These are phyloP conservation scores for Pasiphila rectangulata DNA, from an alignment of 2,888 invertebrate genomes.

Conservation along the genomic window DNA sequence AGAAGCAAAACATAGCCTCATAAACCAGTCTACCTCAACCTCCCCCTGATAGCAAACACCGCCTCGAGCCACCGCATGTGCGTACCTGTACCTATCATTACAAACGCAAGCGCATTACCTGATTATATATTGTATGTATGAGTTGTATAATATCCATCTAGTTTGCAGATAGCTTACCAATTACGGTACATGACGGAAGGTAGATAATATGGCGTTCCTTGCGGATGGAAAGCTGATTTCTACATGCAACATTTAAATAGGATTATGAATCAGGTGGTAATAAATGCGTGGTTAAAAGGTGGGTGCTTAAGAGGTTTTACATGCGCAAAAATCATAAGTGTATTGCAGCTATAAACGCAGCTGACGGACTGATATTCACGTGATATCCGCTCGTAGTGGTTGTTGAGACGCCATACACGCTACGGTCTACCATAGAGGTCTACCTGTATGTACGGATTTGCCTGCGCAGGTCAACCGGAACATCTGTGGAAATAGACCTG, in stretches of 20 bases:
- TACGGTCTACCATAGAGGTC: too few relatives aligned
- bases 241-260: conserved; percentile 29
- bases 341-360: too few relatives aligned
- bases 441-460: too few relatives aligned
- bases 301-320: too few relatives aligned
- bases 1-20: not conserved
- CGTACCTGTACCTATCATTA: conserved; percentile 60
- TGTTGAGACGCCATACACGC: too few relatives aligned
- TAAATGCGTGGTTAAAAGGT: conserved; percentile 11
- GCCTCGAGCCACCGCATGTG: conserved; percentile 62
- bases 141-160: conserved; percentile 48
- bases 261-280: conserved; percentile 24
- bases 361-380: too few relatives aligned
- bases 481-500: too few relatives aligned
- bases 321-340: too few relatives aligned
- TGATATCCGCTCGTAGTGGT: too few relatives aligned
- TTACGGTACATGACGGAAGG: conserved; percentile 36
- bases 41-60: conserved; percentile 49
- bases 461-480: too few relatives aligned
- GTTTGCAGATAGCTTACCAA: conserved; percentile 32
- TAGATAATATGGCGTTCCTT: conserved; percentile 29
- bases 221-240: conserved; percentile 35
- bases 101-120: conserved; percentile 67
- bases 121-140: conserved; percentile 67
- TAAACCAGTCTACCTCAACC: conserved; percentile 29